A percentile compares a stretch with the other conserved stretches of the same genome.
Evolutionary conservation across 2,797 vertebrate genomes (phyloP).

Genomic region (Spatula versicolor): DNA sequence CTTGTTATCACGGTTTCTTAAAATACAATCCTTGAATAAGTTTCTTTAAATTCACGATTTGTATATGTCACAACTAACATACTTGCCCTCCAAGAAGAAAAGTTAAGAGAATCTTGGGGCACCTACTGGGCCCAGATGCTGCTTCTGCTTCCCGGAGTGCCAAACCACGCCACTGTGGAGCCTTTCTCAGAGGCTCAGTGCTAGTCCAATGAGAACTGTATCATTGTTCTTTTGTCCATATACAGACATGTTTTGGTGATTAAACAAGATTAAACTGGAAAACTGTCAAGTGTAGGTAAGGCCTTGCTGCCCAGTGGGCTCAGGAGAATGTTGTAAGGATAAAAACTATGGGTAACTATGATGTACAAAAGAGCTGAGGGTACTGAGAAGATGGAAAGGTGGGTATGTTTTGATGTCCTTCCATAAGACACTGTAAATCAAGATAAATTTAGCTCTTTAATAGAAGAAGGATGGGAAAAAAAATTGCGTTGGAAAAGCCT

Average conservation of each 20-base stretch:
- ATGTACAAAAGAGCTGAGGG: neutral
- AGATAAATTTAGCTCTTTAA: neutral
- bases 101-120: neutral
- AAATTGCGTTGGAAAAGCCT: neutral
- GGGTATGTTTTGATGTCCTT: neutral
- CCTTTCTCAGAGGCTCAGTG: neutral
- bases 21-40: neutral
- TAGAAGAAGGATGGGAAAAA: neutral
- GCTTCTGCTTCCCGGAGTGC: neutral
- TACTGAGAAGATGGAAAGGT: neutral
- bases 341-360: neutral
- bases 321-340: neutral
- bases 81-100: neutral
- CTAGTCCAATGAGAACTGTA: neutral
- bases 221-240: neutral
- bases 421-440: neutral
- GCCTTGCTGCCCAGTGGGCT: neutral
- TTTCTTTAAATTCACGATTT: neutral
- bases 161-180: fast-evolving
- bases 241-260: neutral
- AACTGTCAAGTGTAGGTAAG: neutral
- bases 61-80: neutral
- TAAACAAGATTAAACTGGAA: neutral
- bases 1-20: neutral
- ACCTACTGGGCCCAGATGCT: neutral